phyloP scores from a whole-genome alignment of 2,888 invertebrate species.

The Agrotis segetum region DNA sequence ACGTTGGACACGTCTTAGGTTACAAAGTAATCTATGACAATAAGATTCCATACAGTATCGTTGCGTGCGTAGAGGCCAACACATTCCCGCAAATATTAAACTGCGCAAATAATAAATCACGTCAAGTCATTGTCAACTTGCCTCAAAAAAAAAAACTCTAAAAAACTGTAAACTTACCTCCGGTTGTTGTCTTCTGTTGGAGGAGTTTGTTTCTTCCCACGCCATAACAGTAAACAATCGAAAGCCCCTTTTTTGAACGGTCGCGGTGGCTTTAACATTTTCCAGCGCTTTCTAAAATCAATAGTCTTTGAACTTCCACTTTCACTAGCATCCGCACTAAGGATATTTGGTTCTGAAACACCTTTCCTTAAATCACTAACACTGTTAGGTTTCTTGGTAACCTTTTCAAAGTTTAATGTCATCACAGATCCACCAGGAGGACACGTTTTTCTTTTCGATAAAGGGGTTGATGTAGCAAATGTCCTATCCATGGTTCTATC shows the following conservation, averaged over 20 bases:
- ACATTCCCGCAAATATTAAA: slow-evolving; percentile 1
- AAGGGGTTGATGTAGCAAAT: slow-evolving; percentile 84
- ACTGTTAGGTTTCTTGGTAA: slow-evolving; percentile 75
- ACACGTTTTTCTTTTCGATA: slow-evolving; percentile 82
- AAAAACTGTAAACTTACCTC: slow-evolving; percentile 78
- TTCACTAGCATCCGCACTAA: slow-evolving; percentile 73
- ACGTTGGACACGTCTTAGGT: slow-evolving; percentile 3
- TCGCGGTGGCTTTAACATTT: slow-evolving; percentile 81
- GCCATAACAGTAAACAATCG: slow-evolving; percentile 86
- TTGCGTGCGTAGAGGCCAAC: slow-evolving; percentile 6
- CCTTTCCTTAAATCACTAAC: slow-evolving; percentile 82
- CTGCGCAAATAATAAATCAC: slow-evolving; percentile 19
- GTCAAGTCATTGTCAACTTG: slow-evolving; percentile 20
- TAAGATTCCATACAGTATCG: not conserved
- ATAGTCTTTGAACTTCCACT: slow-evolving; percentile 76
- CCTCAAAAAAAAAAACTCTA: no score
- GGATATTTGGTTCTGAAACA: slow-evolving; percentile 84
- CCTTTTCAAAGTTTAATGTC: slow-evolving; percentile 82
- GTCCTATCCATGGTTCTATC: slow-evolving; percentile 67
- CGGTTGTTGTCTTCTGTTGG: slow-evolving; percentile 70
- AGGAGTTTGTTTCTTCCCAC: slow-evolving; percentile 80
- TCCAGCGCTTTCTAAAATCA: slow-evolving; percentile 83
- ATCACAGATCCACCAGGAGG: slow-evolving; percentile 79
- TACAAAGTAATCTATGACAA: slow-evolving; percentile 1
- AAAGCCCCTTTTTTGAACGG: slow-evolving; percentile 85